Percentiles rank a stretch among this genome's conserved stretches.
These are phyloP conservation scores for Peromyscus nudipes DNA, from an alignment of 2,797 vertebrate genomes.

Conservation along the genomic window DNA sequence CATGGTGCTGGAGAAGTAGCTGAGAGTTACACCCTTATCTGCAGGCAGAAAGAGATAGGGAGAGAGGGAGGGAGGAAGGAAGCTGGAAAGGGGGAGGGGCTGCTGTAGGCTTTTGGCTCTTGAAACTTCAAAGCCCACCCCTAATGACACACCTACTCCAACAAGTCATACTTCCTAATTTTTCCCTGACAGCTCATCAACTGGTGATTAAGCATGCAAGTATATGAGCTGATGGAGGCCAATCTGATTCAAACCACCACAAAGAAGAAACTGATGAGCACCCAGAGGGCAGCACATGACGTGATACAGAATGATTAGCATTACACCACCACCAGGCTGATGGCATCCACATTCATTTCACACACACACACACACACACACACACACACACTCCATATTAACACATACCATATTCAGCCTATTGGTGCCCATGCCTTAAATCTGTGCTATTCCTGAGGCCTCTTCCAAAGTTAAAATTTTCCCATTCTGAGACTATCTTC, in stretches of 20 bases:
- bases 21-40: not conserved
- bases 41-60: not conserved
- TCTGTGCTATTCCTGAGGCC: not conserved
- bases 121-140: not conserved
- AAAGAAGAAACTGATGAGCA: not conserved
- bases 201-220: not conserved
- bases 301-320: not conserved
- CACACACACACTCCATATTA: not conserved
- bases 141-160: not conserved
- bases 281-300: not conserved
- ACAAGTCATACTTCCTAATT: not conserved
- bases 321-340: not conserved
- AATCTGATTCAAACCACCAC: too few relatives aligned
- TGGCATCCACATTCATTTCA: not conserved
- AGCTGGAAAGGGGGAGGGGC: accelerated
- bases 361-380: not conserved
- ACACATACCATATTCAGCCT: not conserved
- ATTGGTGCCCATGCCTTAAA: not conserved
- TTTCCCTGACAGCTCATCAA: not conserved
- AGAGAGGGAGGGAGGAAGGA: not conserved
- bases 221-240: not conserved
- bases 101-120: not conserved
- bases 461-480: not conserved
- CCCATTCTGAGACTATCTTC: not conserved
- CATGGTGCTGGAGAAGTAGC: not conserved